These are phyloP conservation scores for Sebastes matsubarae DNA, from an alignment of 2,797 vertebrate species.

Conservation along the genomic window DNA sequence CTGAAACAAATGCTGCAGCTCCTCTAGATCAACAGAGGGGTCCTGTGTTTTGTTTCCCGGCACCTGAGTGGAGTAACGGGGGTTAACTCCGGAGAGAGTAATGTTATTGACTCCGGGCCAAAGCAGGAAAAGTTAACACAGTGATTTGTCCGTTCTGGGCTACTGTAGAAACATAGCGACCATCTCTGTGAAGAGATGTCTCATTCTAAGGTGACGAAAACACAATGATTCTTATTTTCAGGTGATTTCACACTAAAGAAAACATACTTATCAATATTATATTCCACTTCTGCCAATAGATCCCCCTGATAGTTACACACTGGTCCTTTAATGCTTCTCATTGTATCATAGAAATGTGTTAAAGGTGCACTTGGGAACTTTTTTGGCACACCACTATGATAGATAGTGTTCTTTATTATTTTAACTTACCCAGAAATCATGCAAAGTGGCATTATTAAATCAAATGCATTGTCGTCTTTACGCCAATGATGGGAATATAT, in stretches of 20 bases:
- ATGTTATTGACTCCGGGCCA: neutral
- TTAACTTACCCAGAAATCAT: neutral
- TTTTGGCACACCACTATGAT: neutral
- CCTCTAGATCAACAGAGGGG: rapidly evolving
- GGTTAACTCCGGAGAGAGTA: neutral
- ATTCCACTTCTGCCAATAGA: neutral
- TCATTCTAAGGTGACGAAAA: neutral
- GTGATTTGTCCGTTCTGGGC: too few species aligned
- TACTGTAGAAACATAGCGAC: too few species aligned
- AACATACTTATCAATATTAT: neutral
- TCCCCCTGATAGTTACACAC: too few species aligned
- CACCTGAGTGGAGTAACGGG: neutral
- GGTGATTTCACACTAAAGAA: neutral
- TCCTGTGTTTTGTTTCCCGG: neutral
- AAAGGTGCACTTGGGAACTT: neutral
- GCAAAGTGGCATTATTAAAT: neutral
- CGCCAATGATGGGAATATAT: neutral
- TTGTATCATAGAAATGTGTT: neutral
- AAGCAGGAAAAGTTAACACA: neutral
- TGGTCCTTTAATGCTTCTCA: neutral
- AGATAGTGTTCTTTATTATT: neutral
- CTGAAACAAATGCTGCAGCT: too few species aligned
- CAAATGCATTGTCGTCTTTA: neutral
- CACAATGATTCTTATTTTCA: neutral
- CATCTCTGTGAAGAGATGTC: too few species aligned